Evolutionary conservation across 1,140 invertebrate species (phyloP), one percentile per base, ranked within the genome.

Genomic region (Papilio dardanus): DNA sequence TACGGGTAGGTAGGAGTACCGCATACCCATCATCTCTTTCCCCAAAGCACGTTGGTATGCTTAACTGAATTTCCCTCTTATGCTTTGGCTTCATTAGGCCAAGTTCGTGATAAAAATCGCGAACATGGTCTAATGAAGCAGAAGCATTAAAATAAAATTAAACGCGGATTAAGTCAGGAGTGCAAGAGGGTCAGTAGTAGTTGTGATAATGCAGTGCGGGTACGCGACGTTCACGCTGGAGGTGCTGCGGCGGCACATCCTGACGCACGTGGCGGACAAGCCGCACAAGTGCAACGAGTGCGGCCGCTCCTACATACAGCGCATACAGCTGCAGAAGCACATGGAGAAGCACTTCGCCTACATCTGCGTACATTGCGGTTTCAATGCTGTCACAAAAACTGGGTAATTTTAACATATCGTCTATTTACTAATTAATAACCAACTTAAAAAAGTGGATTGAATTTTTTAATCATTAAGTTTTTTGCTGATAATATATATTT

Each of bases 161-260:
- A 4, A 40, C 10, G 2, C 1, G 16, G n/a, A 6, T 46, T n/a
- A 7, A 46, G n/a, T 37, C 5, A n/a, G 0, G 16, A 2, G 42
- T 6, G 19, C 1, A 7, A 7, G 40, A 6, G 19, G 6, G n/a
- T 0, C n/a, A 46, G 6, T 58, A 54, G 66, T 3, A 46, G 24
- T 30, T 66, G 71, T 65, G 21, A 46, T 74, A 77, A 77, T 83
- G 0, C 82, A 93, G 91, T 93, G 91, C 76, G 89, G 90, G n/a
- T 92, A 93, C 82, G 85, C 78, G 16, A 91, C 91, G 5, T 90
- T 77, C 78, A 92, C 91, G 7, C 80, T 91, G 7, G 91, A 93
- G 74, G 91, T 93, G 79, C 86, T 93, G 81, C 86, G 88, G 6
- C 87, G 91, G 0, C 91, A 93, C 69, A 81, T 88, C 33, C 76